Percentiles rank a stretch among this genome's conserved stretches.
phyloP scores from a whole-genome alignment of 2,113 vertebrate genomes.

The Heliornis fulica region DNA sequence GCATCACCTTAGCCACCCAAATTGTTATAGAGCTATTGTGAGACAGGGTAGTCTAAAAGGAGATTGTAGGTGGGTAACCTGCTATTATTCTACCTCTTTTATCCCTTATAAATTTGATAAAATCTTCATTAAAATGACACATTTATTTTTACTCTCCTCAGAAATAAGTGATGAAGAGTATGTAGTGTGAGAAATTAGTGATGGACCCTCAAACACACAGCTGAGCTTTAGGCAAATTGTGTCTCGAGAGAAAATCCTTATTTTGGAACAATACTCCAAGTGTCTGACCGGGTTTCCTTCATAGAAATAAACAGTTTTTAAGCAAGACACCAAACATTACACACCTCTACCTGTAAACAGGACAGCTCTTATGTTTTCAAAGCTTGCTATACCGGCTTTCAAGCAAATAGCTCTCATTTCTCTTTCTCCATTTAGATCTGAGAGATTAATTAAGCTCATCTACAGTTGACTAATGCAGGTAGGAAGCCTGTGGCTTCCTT shows the following conservation, averaged over 20 bases:
- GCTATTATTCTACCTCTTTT: not conserved
- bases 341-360: conserved; percentile 11
- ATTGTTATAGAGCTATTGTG: not conserved
- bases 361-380: conserved; percentile 12
- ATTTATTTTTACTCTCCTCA: not conserved
- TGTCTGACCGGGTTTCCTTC: not conserved
- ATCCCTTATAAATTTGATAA: not conserved
- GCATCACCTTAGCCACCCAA: not conserved
- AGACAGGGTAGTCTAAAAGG: not conserved
- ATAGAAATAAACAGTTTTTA: not conserved
- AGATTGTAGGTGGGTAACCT: not conserved
- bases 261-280: not conserved
- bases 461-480: conserved; percentile 61
- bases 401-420: conserved; percentile 43
- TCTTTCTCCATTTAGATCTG: conserved; percentile 43
- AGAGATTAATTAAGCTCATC: conserved; percentile 62
- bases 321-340: not conserved
- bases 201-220: not conserved
- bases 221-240: not conserved
- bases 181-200: not conserved
- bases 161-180: not conserved
- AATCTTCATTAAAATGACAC: not conserved
- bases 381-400: not conserved
- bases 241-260: not conserved
- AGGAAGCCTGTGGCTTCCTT: conserved; percentile 46